Conservation (phyloP, 2,113 vertebrate species). For the Cricetomys ansorgei region DNA sequence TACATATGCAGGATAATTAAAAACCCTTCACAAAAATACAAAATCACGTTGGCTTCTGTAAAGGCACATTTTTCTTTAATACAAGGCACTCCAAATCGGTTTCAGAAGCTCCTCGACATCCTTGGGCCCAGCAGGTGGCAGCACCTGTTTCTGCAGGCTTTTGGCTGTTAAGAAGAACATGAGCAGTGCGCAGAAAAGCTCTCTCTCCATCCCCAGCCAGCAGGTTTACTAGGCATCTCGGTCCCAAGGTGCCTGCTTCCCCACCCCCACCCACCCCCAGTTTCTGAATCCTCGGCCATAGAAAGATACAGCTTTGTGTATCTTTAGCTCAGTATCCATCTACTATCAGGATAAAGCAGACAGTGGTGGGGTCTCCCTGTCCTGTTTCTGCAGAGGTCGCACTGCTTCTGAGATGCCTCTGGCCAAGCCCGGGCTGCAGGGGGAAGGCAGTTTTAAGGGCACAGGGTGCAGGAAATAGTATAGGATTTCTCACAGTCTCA, state of each 20-base stretch:
- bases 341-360: not conserved
- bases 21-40: slow-evolving; percentile 59
- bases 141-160: not conserved
- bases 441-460: slow-evolving; percentile 82
- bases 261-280: no score
- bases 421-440: slow-evolving; percentile 74
- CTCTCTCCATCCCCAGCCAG: not conserved
- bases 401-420: slow-evolving; percentile 72
- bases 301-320: not conserved
- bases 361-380: rapidly evolving
- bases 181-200: not conserved
- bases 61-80: slow-evolving; percentile 60
- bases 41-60: not conserved
- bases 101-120: not conserved
- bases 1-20: slow-evolving; percentile 32
- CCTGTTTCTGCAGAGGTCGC: not conserved
- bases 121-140: not conserved
- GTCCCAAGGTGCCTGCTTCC: not conserved
- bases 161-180: not conserved
- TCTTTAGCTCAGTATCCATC: not conserved
- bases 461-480: slow-evolving; percentile 63
- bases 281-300: not conserved
- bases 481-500: slow-evolving; percentile 33
- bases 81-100: not conserved
- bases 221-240: rapidly evolving